Percentiles rank a stretch among this genome's conserved stretches.
phyloP scores from a whole-genome alignment of 2,113 vertebrate species.

The Argyrosomus japonicus region DNA sequence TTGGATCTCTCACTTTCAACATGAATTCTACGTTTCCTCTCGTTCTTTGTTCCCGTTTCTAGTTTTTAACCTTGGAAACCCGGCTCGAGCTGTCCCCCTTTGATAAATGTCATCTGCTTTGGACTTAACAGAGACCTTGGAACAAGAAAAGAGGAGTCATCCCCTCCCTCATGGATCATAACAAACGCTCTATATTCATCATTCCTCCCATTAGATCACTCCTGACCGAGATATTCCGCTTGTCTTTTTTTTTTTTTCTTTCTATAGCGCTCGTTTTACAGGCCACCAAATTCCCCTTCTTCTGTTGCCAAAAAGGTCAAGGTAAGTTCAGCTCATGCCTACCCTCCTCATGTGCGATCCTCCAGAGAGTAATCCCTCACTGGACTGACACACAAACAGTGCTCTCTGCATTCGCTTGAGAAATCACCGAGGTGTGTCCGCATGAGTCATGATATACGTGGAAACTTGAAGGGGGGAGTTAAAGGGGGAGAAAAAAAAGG shows the following conservation, averaged over 20 bases:
- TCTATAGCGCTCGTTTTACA: conserved; percentile 23
- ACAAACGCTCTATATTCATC: conserved; percentile 57
- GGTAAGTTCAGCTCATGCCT: conserved; percentile 62
- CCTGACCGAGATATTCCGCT: conserved; percentile 50
- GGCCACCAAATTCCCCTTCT: conserved; percentile 33
- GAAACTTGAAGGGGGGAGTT: not conserved
- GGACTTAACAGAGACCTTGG: conserved; percentile 47
- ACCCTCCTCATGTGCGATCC: conserved; percentile 40
- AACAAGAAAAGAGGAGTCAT: conserved; percentile 62
- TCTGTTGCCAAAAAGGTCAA: conserved; percentile 61
- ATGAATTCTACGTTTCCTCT: not conserved
- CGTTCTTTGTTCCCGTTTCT: conserved; percentile 24
- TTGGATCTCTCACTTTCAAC: not conserved
- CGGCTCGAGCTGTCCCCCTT: conserved; percentile 36
- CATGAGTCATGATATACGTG: conserved; percentile 44
- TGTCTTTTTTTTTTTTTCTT: not conserved
- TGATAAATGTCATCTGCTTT: conserved; percentile 63
- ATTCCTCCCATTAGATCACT: conserved; percentile 64
- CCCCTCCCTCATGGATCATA: conserved; percentile 52
- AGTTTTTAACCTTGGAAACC: conserved; percentile 49
- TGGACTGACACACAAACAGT: not conserved
- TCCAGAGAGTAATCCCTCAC: conserved; percentile 36
- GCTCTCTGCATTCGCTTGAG: conserved; percentile 7
- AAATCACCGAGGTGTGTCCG: conserved; percentile 55
- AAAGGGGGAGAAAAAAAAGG: not conserved